Evolutionary conservation across 2,113 vertebrate genomes (phyloP).

Genomic region (Petroica traversi): DNA sequence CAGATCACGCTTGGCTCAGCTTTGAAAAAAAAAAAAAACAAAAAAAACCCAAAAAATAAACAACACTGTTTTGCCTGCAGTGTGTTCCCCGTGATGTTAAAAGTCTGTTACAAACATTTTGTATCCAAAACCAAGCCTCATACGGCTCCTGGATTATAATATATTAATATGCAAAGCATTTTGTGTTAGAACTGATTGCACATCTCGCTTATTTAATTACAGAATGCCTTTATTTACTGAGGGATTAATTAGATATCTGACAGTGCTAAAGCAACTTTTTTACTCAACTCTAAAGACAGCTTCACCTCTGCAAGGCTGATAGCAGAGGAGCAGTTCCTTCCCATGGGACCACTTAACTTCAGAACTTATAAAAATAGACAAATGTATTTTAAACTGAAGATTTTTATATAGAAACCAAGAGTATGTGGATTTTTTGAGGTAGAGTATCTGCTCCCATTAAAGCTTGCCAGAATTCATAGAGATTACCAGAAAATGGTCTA

Average conservation of each 20-base stretch:
- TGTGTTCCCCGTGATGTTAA: not conserved
- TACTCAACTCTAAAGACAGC: not conserved
- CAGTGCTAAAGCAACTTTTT: not conserved
- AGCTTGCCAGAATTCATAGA: not conserved
- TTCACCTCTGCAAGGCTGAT: not conserved
- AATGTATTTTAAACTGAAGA: not conserved
- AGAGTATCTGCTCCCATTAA: not conserved
- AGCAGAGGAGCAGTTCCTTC: not conserved
- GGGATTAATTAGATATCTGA: slow-evolving; percentile 32
- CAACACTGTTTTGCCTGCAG: not conserved
- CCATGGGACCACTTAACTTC: not conserved
- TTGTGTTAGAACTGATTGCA: slow-evolving; percentile 15
- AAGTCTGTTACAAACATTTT: not conserved
- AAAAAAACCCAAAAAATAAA: fast-evolving
- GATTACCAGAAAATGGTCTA: not conserved
- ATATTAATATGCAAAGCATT: slow-evolving; percentile 18
- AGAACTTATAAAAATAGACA: not conserved
- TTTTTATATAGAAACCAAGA: not conserved
- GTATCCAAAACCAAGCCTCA: not conserved
- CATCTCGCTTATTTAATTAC: not conserved
- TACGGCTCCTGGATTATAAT: not conserved
- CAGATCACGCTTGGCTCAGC: not conserved
- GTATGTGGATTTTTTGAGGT: not conserved
- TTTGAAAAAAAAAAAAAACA: not conserved
- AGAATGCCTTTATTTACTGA: slow-evolving; percentile 36